Evolutionary conservation across 2,888 invertebrate species (phyloP).

Genomic region (Dicyrtoma fusca): DNA sequence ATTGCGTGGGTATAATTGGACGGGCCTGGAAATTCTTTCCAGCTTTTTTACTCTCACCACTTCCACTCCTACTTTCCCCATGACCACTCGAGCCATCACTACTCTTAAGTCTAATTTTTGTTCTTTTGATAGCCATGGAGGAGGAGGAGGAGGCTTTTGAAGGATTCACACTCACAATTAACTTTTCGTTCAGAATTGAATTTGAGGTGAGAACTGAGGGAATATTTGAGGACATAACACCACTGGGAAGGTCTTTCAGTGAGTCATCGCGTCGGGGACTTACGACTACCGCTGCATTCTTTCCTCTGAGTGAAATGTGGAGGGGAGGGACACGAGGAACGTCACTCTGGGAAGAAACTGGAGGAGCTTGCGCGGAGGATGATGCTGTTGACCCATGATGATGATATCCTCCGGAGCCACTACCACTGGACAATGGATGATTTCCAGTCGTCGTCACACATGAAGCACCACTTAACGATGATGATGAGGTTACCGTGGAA

Average conservation of each 20-base stretch:
- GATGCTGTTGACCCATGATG: neutral
- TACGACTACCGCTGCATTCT: slow-evolving; percentile 80
- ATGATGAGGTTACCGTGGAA: slow-evolving; percentile 40
- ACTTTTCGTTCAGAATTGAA: slow-evolving; percentile 21
- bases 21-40: slow-evolving; percentile 26
- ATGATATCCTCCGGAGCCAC: neutral
- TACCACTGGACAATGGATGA: neutral
- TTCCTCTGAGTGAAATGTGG: slow-evolving; percentile 81
- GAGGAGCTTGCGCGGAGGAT: neutral
- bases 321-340: slow-evolving; percentile 84
- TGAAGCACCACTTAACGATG: slow-evolving; percentile 46
- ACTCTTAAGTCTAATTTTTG: slow-evolving; percentile 33
- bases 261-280: slow-evolving; percentile 61
- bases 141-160: slow-evolving; percentile 19
- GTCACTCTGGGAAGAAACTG: slow-evolving; percentile 60
- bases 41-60: slow-evolving; percentile 6
- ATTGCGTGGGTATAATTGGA: slow-evolving; percentile 1
- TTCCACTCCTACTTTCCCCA: neutral
- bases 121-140: slow-evolving; percentile 24
- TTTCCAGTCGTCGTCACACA: slow-evolving; percentile 33
- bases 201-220: slow-evolving; percentile 5
- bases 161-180: slow-evolving; percentile 21
- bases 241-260: slow-evolving; percentile 15
- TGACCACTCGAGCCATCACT: slow-evolving; percentile 10
- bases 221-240: slow-evolving; percentile 10